A percentile compares a stretch with the other conserved stretches of the same genome.
phyloP scores from a whole-genome alignment of 2,888 invertebrate species.

The Mechanitis mazaeus region DNA sequence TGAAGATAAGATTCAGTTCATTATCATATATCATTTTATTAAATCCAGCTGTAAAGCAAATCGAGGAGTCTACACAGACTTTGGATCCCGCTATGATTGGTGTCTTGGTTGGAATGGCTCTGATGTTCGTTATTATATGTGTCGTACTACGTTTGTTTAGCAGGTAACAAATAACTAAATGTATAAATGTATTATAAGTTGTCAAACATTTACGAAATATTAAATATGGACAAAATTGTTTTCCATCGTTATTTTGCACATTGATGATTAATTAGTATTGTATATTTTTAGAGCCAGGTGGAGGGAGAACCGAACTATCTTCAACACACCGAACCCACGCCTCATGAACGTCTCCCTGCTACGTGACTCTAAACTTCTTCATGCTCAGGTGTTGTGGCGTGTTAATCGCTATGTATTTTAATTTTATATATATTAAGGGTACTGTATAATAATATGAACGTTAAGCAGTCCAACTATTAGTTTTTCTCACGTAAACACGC shows the following conservation, averaged over 20 bases:
- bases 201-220: no score
- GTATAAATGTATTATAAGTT: background rate
- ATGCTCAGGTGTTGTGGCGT: constrained; percentile 71
- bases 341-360: constrained; percentile 93
- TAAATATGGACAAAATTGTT: no score
- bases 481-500: no score
- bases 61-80: constrained; percentile 79
- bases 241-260: background rate
- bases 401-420: background rate
- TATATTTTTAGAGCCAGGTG: constrained; percentile 87
- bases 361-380: constrained; percentile 86
- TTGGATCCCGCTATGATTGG: constrained; percentile 94
- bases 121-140: constrained; percentile 96
- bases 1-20: no score
- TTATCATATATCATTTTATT: no score
- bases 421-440: no score
- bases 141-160: constrained; percentile 93
- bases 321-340: constrained; percentile 95
- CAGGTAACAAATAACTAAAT: constrained; percentile 79
- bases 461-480: no score
- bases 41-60: constrained; percentile 73
- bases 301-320: constrained; percentile 94
- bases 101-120: constrained; percentile 91
- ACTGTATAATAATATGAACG: no score
- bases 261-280: background rate